phyloP scores from a whole-genome alignment of 2,113 vertebrate species.

The Amblyopsis rosae region DNA sequence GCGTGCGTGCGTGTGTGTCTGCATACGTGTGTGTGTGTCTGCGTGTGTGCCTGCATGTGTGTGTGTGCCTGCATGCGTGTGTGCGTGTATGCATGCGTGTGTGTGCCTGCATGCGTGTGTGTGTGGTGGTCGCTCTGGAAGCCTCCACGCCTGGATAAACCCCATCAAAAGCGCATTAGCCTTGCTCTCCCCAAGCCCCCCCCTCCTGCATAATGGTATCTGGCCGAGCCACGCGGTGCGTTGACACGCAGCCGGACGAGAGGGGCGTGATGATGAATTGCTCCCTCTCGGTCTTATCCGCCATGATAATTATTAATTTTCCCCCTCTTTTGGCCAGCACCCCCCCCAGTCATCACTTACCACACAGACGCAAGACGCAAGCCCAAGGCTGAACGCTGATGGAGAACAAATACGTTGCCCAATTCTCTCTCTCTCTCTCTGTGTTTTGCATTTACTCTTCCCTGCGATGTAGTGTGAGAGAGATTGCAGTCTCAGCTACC shows the following conservation, averaged over 20 bases:
- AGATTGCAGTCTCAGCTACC: no score
- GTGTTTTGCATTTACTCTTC: neutral
- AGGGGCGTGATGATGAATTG: slow-evolving; percentile 93
- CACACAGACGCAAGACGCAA: slow-evolving; percentile 44
- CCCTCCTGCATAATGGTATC: slow-evolving; percentile 94
- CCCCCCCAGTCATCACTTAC: slow-evolving; percentile 70
- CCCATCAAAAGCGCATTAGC: slow-evolving; percentile 99
- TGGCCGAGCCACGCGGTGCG: slow-evolving; percentile 85
- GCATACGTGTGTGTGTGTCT: no score
- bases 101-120: slow-evolving; percentile 6
- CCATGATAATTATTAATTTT: slow-evolving; percentile 98
- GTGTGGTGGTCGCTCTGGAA: slow-evolving; percentile 84
- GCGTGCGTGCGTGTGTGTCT: no score
- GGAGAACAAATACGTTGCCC: slow-evolving; percentile 65
- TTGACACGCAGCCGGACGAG: slow-evolving; percentile 83
- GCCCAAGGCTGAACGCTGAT: slow-evolving; percentile 73
- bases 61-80: no score
- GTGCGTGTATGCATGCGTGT: no score
- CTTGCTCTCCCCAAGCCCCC: slow-evolving; percentile 79
- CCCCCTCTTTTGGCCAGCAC: slow-evolving; percentile 41
- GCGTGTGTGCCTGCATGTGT: no score
- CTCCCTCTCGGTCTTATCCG: slow-evolving; percentile 89
- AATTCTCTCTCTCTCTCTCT: slow-evolving; percentile 57
- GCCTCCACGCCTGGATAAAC: slow-evolving; percentile 93
- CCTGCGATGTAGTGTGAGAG: no score